Evolutionary conservation across 2,113 vertebrate genomes (phyloP).

Genomic region (Pangasianodon gigas): DNA sequence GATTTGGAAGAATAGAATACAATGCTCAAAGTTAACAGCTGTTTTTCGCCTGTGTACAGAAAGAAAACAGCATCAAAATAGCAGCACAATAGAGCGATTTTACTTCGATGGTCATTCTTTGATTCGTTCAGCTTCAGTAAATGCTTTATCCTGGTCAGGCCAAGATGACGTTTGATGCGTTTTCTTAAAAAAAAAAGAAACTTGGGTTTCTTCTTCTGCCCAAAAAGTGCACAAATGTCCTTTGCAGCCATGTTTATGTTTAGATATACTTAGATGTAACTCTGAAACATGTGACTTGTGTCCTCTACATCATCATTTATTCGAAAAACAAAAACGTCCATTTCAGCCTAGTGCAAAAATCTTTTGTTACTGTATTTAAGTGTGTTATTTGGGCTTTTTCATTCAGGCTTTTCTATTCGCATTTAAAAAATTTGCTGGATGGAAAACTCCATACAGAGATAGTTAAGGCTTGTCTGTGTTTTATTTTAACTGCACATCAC

Average conservation of each 20-base stretch:
- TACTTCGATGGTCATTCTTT: neutral
- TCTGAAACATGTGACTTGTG: neutral
- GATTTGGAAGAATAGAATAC: neutral
- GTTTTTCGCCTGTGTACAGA: too few species aligned
- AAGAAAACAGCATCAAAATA: too few species aligned
- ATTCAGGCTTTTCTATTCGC: too few species aligned
- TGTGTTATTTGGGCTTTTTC: too few species aligned
- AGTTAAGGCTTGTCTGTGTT: too few species aligned
- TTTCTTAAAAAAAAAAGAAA: neutral
- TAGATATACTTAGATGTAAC: neutral
- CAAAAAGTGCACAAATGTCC: neutral
- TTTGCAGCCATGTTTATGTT: neutral
- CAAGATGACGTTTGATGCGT: too few species aligned
- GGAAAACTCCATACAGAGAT: too few species aligned
- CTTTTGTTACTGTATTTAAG: too few species aligned
- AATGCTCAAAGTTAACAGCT: neutral
- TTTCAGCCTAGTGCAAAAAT: too few species aligned
- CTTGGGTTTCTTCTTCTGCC: neutral
- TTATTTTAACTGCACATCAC: too few species aligned
- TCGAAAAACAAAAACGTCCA: neutral
- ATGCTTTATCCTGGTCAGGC: neutral
- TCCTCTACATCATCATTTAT: neutral
- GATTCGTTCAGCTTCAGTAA: neutral
- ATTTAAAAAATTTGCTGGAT: too few species aligned
- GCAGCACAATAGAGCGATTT: too few species aligned